Percentiles rank a stretch among this genome's conserved stretches.
These are phyloP conservation scores for Nycticebus coucang DNA, from an alignment of 2,113 vertebrate genomes.

Conservation along the genomic window DNA sequence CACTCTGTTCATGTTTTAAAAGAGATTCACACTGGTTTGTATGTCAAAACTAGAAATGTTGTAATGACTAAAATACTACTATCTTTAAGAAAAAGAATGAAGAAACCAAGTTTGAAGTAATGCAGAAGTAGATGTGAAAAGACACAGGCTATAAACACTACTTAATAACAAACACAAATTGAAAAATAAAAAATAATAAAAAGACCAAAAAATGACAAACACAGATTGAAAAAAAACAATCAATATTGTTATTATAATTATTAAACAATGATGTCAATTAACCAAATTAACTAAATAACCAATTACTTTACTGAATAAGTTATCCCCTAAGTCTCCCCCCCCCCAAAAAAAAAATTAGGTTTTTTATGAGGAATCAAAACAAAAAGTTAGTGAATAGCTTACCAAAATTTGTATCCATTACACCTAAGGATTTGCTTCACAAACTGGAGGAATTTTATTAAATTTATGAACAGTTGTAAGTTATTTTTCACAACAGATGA, in stretches of 20 bases:
- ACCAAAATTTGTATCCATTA: background rate
- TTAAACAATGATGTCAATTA: background rate
- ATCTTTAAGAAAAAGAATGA: constrained; percentile 24
- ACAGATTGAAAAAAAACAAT: no score
- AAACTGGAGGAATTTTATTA: background rate
- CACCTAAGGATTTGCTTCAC: background rate
- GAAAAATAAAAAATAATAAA: no score
- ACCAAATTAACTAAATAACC: background rate
- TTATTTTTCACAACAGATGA: background rate
- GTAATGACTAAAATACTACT: background rate
- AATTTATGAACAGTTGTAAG: background rate
- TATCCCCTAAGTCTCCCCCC: background rate
- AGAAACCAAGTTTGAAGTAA: constrained; percentile 14
- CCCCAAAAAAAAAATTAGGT: background rate
- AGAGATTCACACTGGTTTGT: background rate
- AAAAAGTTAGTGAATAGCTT: background rate
- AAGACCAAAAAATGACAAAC: no score
- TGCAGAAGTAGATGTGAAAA: background rate
- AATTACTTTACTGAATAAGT: background rate
- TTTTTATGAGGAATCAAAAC: background rate
- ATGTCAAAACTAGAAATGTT: constrained; percentile 1
- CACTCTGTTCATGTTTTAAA: constrained; percentile 6
- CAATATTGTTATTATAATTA: background rate
- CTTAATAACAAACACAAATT: background rate
- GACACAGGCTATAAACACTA: background rate